Evolutionary conservation across 2,113 vertebrate genomes (phyloP).

Genomic region (Stegostoma tigrinum): DNA sequence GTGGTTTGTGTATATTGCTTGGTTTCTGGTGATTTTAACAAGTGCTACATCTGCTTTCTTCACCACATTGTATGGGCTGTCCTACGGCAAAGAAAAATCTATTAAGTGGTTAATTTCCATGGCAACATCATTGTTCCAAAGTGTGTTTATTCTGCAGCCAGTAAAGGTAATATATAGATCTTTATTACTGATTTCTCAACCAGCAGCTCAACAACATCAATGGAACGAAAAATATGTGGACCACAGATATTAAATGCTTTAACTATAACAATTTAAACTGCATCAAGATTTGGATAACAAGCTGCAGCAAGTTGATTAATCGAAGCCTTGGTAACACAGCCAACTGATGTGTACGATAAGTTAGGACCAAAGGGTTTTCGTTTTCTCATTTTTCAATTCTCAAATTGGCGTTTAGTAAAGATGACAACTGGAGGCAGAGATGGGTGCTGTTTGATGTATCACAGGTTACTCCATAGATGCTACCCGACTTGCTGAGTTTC

Average conservation of each 20-base stretch:
- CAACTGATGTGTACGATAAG: neutral
- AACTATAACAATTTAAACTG: neutral
- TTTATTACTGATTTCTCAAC: neutral
- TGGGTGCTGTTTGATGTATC: neutral
- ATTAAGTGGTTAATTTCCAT: slow-evolving; percentile 48
- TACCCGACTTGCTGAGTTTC: too few species aligned
- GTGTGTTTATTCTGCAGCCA: slow-evolving; percentile 48
- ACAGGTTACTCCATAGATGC: neutral
- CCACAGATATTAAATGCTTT: neutral
- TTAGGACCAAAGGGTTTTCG: neutral
- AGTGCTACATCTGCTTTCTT: slow-evolving; percentile 47
- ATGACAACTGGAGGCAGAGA: neutral
- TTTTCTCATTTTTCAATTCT: neutral
- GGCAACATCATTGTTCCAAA: slow-evolving; percentile 46
- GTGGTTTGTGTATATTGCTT: slow-evolving; percentile 41
- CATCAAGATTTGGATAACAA: neutral
- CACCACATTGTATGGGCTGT: slow-evolving; percentile 48
- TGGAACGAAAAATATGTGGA: neutral
- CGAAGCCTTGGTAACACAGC: neutral
- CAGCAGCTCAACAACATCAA: slow-evolving; percentile 39
- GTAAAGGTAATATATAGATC: slow-evolving; percentile 47
- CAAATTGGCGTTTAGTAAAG: neutral
- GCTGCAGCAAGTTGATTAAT: neutral
- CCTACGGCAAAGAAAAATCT: slow-evolving; percentile 47
- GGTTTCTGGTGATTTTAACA: slow-evolving; percentile 43